Base-by-base conservation (phyloP, 2,888 invertebrate genomes). In the Oegoconia quadripuncta region DNA sequence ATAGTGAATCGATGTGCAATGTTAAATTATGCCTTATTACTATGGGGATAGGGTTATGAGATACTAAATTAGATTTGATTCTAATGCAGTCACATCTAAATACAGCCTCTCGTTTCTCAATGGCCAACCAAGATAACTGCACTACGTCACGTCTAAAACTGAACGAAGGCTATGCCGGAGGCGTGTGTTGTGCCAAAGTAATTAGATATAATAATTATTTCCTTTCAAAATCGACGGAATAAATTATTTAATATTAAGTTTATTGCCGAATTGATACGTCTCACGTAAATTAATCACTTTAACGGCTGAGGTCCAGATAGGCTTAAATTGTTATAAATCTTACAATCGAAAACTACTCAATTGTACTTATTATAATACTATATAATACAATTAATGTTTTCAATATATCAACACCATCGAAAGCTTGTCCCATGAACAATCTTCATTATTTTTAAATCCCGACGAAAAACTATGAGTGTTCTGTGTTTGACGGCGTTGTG, bases 121-220 rank as follows among this genome's bases (percentile, higher is more conserved):
- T 64, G 67, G 53, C 55, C 61, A n/a, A n/a, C n/a, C n/a, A 58
- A 65, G 63, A 66, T 64, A 64, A 64, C 56, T 54, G 52, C 50
- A 52, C 66, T 61, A 75, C 84, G 81, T 84, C 82, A 84, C 75
- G 62, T 69, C 70, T 82, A 79, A 81, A 81, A 76, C 68, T 66
- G 64, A 68, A 56, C 68, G 83, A 83, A 86, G 86, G 84, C 75
- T 79, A 23, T 65, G 63, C 73, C 70, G 81, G 76, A 67, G 83
- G 83, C 81, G 83, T 78, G 69, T 65, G 58, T 65, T 68, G 72
- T 68, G 64, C 65, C 70, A 59, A 59, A 68, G 70, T 74, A 78
- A 82, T 80, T 79, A 77, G 74, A 71, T 74, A 36, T 33, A 66
- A 79, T 81, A 79, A 77, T 78, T 78, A 80, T 81, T 77, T 80